These are phyloP conservation scores for Aporophyla lueneburgensis DNA, from an alignment of 2,888 invertebrate species.

Conservation along the genomic window DNA sequence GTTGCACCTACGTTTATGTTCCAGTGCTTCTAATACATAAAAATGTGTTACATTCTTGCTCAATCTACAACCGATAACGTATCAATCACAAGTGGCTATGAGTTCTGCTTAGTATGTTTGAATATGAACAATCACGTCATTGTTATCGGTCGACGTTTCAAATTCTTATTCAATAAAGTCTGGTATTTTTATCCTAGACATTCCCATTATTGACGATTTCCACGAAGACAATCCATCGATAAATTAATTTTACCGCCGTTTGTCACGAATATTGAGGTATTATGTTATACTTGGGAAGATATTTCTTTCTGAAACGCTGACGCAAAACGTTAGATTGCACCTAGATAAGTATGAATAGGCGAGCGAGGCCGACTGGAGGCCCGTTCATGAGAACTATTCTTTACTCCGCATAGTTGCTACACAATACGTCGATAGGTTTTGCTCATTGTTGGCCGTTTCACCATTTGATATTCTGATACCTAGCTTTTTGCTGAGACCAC, in stretches of 20 bases:
- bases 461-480: slow-evolving; percentile 73
- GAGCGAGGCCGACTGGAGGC: slow-evolving; percentile 73
- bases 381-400: slow-evolving; percentile 82
- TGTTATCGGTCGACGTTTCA: slow-evolving; percentile 68
- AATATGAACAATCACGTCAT: slow-evolving; percentile 66
- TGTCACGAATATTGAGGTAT: slow-evolving; percentile 41
- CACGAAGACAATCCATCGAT: slow-evolving; percentile 42
- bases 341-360: slow-evolving; percentile 57
- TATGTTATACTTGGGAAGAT: slow-evolving; percentile 50
- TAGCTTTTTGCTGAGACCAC: slow-evolving; percentile 66
- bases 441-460: slow-evolving; percentile 79
- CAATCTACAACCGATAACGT: slow-evolving; percentile 68
- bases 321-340: slow-evolving; percentile 51
- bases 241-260: slow-evolving; percentile 42
- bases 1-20: slow-evolving; percentile 28
- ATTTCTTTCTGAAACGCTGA: slow-evolving; percentile 50
- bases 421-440: slow-evolving; percentile 81
- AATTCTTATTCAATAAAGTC: slow-evolving; percentile 55
- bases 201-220: slow-evolving; percentile 40
- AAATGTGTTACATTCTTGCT: slow-evolving; percentile 52
- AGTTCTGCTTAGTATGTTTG: slow-evolving; percentile 60
- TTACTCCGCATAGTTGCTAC: slow-evolving; percentile 75
- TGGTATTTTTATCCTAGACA: slow-evolving; percentile 40
- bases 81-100: slow-evolving; percentile 64
- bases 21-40: slow-evolving; percentile 24